Percentiles rank a stretch among this genome's conserved stretches.
Conservation (phyloP, 2,888 invertebrate genomes). For the Alsophila aescularia region DNA sequence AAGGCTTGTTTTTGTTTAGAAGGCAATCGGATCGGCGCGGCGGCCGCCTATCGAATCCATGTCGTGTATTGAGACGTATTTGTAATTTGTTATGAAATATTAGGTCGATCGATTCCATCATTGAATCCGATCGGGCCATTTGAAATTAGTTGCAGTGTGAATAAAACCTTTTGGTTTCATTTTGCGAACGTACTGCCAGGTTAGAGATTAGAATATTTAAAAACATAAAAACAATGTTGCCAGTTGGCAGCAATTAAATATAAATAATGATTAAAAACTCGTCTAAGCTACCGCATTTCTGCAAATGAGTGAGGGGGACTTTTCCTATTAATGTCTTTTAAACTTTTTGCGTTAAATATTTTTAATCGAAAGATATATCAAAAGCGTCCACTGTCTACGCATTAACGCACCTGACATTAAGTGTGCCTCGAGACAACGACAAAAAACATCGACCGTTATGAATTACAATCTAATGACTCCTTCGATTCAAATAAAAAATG, state of each 20-base stretch:
- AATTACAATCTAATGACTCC: constrained; percentile 77
- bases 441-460: constrained; percentile 76
- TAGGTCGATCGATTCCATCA: constrained; percentile 52
- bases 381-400: constrained; percentile 41
- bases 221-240: not conserved
- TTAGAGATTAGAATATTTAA: constrained; percentile 6
- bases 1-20: constrained; percentile 63
- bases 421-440: constrained; percentile 46
- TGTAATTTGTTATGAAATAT: constrained; percentile 72
- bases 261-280: constrained; percentile 47
- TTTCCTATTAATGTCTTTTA: constrained; percentile 46
- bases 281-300: constrained; percentile 37
- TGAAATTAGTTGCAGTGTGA: constrained; percentile 26
- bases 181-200: constrained; percentile 14
- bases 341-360: constrained; percentile 58
- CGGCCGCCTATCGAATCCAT: constrained; percentile 53
- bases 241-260: constrained; percentile 42
- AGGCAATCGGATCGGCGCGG: constrained; percentile 49
- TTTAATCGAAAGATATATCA: constrained; percentile 51
- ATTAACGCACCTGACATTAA: constrained; percentile 65
- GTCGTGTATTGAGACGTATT: constrained; percentile 64
- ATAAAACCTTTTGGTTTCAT: constrained; percentile 17
- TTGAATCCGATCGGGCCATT: constrained; percentile 36
- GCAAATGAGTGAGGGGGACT: constrained; percentile 46
- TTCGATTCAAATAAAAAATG: constrained; percentile 63